Percentiles rank a stretch among this genome's conserved stretches.
phyloP scores from a whole-genome alignment of 1,140 invertebrate species.

The Diuraphis noxia region DNA sequence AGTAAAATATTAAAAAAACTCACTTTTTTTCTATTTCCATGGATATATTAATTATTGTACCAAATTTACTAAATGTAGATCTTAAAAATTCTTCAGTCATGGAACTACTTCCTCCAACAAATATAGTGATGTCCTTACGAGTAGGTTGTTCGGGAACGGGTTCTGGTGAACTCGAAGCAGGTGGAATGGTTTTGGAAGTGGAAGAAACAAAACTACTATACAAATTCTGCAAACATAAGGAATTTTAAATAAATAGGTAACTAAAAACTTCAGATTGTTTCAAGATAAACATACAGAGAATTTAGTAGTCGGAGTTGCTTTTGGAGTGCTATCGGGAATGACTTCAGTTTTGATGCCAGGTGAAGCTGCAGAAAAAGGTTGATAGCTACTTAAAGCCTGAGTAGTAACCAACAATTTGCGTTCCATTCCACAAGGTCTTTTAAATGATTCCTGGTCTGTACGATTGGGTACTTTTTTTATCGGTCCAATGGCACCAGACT shows the following conservation, averaged over 20 bases:
- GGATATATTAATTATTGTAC: conserved; percentile 82
- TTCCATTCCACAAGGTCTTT: conserved; percentile 67
- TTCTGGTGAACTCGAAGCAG: conserved; percentile 62
- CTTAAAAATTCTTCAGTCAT: conserved; percentile 81
- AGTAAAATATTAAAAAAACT: conserved; percentile 45
- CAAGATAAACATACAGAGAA: background rate
- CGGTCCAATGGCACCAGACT: conserved; percentile 87
- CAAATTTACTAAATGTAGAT: conserved; percentile 77
- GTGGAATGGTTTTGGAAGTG: conserved; percentile 66
- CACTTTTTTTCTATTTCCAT: conserved; percentile 89
- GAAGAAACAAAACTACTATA: conserved; percentile 89
- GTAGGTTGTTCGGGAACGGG: conserved; percentile 69
- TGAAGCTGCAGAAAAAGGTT: conserved; percentile 85
- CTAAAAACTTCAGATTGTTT: background rate
- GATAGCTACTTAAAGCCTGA: conserved; percentile 79
- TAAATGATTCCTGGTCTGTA: conserved; percentile 74
- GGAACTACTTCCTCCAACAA: conserved; percentile 74
- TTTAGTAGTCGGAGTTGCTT: background rate
- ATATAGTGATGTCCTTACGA: conserved; percentile 80
- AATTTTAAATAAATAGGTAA: background rate
- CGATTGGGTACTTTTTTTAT: conserved; percentile 75
- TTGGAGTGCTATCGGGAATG: background rate
- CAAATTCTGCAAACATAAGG: conserved; percentile 66
- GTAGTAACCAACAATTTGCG: conserved; percentile 71
- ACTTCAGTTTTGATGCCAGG: conserved; percentile 66